Conservation (phyloP, 1,140 invertebrate genomes). For the Dreissena polymorpha region DNA sequence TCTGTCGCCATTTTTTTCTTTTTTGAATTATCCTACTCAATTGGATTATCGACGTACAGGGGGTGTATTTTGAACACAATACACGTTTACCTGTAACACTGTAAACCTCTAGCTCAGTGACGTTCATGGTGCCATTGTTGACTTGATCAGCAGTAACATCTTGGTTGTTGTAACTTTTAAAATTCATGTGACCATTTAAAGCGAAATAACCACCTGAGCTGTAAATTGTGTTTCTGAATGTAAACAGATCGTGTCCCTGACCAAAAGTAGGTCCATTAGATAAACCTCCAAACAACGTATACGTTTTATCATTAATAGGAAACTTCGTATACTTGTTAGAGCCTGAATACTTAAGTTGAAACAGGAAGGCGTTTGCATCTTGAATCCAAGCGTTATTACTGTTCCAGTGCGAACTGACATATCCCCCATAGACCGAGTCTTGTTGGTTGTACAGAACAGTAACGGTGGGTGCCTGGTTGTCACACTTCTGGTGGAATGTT, state of each 20-base stretch:
- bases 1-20: no score
- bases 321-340: conserved; percentile 16
- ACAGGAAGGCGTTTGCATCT: conserved; percentile 57
- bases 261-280: conserved; percentile 43
- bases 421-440: conserved; percentile 58
- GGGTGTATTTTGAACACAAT: no score
- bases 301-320: conserved; percentile 3
- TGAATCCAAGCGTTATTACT: not conserved
- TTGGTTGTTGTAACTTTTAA: conserved; percentile 19
- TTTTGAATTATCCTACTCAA: no score
- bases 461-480: conserved; percentile 56
- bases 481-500: conserved; percentile 55
- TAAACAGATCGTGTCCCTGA: conserved; percentile 16
- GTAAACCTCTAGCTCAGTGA: conserved; percentile 46
- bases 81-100: conserved; percentile 30
- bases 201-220: not conserved
- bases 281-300: conserved; percentile 10
- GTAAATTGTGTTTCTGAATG: conserved; percentile 18
- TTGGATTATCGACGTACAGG: no score
- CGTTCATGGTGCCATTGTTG: conserved; percentile 29
- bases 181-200: conserved; percentile 8
- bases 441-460: conserved; percentile 54
- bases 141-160: conserved; percentile 3
- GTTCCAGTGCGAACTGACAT: conserved; percentile 48
- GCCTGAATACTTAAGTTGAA: conserved; percentile 30